A percentile compares a stretch with the other conserved stretches of the same genome.
phyloP scores from a whole-genome alignment of 2,113 vertebrate genomes.

The Solenodon paradoxus region DNA sequence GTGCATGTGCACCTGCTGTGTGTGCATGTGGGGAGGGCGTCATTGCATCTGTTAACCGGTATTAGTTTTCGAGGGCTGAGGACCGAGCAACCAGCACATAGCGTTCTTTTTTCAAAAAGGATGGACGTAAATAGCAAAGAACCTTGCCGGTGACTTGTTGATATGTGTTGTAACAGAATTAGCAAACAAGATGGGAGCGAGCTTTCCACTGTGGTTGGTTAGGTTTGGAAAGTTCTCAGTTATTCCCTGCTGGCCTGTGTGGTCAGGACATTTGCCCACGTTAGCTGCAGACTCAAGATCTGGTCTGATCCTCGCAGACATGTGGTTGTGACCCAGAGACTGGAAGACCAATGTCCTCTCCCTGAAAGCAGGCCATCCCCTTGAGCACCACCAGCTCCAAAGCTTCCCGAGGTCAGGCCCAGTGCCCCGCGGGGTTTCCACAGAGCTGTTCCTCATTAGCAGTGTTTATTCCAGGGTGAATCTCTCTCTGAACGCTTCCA shows the following conservation, averaged over 20 bases:
- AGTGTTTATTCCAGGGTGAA: not conserved
- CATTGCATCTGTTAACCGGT: not conserved
- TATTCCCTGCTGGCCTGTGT: accelerated
- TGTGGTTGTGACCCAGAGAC: not conserved
- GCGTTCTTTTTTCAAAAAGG: too few species aligned
- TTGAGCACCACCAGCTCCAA: too few species aligned
- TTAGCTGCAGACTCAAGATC: not conserved
- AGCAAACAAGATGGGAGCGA: not conserved
- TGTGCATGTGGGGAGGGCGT: not conserved
- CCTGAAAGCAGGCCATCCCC: not conserved
- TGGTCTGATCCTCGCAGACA: not conserved
- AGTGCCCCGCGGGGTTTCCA: too few species aligned
- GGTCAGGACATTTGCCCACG: not conserved
- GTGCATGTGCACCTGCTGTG: too few species aligned
- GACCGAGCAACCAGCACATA: too few species aligned
- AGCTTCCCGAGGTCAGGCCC: accelerated
- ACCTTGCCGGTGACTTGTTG: accelerated
- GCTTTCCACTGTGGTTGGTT: not conserved
- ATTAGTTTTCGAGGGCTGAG: too few species aligned
- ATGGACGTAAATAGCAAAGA: too few species aligned
- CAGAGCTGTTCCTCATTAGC: not conserved
- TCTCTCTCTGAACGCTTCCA: not conserved
- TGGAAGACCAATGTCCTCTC: not conserved
- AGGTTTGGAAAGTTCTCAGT: not conserved
- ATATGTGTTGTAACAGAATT: not conserved